phyloP scores from a whole-genome alignment of 2,113 vertebrate species.

The Sterrhoptilus dennistouni region DNA sequence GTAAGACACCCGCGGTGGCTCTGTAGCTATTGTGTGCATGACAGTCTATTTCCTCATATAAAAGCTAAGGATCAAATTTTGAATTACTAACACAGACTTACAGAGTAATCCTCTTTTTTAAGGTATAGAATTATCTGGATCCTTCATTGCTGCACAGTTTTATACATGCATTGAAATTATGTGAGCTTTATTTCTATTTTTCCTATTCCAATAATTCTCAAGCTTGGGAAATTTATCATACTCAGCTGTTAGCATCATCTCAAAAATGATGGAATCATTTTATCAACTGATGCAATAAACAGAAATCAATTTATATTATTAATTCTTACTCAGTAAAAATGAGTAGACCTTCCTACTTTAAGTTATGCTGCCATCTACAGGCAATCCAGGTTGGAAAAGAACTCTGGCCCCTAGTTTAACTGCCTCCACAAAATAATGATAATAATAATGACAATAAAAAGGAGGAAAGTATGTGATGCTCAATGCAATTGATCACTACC shows the following conservation, averaged over 20 bases:
- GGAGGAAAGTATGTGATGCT: neutral
- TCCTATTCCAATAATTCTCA: neutral
- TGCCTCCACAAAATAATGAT: neutral
- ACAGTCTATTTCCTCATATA: neutral
- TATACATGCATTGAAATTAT: neutral
- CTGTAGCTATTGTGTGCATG: neutral
- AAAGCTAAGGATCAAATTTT: neutral
- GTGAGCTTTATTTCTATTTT: neutral
- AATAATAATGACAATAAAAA: neutral
- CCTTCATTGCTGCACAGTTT: neutral
- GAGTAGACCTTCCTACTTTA: neutral
- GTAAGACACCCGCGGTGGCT: neutral
- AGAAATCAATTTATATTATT: neutral
- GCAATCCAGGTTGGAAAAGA: neutral
- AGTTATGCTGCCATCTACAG: constrained; percentile 68
- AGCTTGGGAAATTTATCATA: neutral
- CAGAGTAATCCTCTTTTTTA: neutral
- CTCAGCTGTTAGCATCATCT: neutral
- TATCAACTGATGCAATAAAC: neutral
- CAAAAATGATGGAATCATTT: neutral
- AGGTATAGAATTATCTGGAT: neutral
- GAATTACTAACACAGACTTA: neutral
- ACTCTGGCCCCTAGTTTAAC: neutral
- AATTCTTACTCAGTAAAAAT: neutral
- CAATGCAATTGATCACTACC: neutral